Base-by-base conservation (phyloP, 2,888 invertebrate species). In the Eremobia ochroleuca region DNA sequence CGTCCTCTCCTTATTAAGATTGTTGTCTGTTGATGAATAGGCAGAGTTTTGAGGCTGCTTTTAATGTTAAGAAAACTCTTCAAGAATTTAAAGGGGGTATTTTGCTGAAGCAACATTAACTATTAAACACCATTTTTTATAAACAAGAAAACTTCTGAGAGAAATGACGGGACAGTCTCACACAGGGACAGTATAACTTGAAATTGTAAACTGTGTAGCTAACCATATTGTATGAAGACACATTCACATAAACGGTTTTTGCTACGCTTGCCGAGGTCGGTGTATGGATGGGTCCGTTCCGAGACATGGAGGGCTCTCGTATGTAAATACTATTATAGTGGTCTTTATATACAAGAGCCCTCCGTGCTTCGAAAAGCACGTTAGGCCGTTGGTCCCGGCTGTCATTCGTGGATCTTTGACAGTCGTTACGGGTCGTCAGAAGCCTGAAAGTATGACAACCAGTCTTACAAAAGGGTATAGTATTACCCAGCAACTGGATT, bases 11-110 rank as follows among this genome's bases (percentile, higher is more conserved):
- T 55, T 85, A 65, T 34, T 28, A 55, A 61, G 59, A 70, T 80
- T 62, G 37, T 71, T 59, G 43, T 15, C 37, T 71, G 52, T 71
- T 64, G 52, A 75, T 61, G 40, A 58, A 85, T 73, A n/a, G 37
- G 31, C 37, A 37, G 31, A 79, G 61, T 49, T 71, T 11, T 69
- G 5, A 67, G n/a, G 18, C 37, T 28, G 37, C 21, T 55, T 52
- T 15, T 52, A 15, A 52, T 59, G 25, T 34, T 43, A 46, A 58
- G 15, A n/a, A 68, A 69, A 61, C 61, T 66, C n/a, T 49, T 70
- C 31, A 59, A 66, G 52, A 77, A 34, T 70, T 70, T 61, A 40
- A 66, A 61, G 40, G 8, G 18, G 37, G 37, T 0, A 58, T 64
- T 78, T 81, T 31, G 13, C 31, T 64, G 3, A 58, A 62, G 46